A percentile compares a stretch with the other conserved stretches of the same genome.
Evolutionary conservation across 2,797 vertebrate species (phyloP).

Genomic region (Prunella strophiata): DNA sequence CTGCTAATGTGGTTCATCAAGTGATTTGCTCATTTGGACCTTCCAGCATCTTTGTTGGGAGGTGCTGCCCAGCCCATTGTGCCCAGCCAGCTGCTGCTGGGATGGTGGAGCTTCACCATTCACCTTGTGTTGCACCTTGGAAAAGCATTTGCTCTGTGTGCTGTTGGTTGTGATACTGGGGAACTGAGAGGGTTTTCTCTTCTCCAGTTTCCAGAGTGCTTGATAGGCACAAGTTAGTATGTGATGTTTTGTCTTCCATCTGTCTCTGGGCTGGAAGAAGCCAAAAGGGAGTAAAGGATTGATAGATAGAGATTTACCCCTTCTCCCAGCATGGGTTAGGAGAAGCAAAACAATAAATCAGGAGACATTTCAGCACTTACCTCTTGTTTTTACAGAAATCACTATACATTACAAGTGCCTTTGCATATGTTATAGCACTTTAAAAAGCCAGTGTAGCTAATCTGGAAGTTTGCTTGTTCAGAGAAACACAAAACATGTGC

Average conservation of each 20-base stretch:
- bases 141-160: not conserved
- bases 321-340: not conserved
- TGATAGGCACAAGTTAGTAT: not conserved
- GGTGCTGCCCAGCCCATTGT: not conserved
- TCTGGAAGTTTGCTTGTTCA: slow-evolving; percentile 49
- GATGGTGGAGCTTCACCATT: not conserved
- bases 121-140: accelerated
- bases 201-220: not conserved
- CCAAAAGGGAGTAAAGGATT: not conserved
- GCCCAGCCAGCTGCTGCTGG: not conserved
- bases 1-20: accelerated
- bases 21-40: not conserved
- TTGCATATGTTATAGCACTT: slow-evolving; percentile 55
- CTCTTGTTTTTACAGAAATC: slow-evolving; percentile 39
- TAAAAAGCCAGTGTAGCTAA: slow-evolving; percentile 34
- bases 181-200: not conserved
- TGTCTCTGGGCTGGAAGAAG: not conserved
- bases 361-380: slow-evolving; percentile 27
- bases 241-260: not conserved
- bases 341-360: slow-evolving; percentile 25
- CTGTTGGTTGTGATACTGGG: accelerated
- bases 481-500: slow-evolving; percentile 47
- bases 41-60: not conserved
- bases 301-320: not conserved
- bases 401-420: slow-evolving; percentile 35